These are phyloP conservation scores for Sinotaia quadrata DNA, from an alignment of 2,888 invertebrate species.

Conservation along the genomic window DNA sequence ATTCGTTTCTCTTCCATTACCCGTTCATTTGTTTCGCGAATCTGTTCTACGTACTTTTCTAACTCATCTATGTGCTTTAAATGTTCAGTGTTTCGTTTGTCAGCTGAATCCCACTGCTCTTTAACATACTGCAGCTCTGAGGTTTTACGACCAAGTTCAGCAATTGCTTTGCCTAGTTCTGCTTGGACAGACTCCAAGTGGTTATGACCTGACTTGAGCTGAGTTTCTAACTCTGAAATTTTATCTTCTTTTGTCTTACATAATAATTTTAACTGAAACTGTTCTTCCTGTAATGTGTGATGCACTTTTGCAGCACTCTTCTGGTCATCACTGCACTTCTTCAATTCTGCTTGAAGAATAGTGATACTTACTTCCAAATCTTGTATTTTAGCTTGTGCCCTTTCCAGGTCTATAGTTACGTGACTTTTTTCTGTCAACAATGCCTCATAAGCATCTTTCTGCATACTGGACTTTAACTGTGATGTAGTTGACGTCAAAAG, in stretches of 20 bases:
- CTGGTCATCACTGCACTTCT: constrained; percentile 1
- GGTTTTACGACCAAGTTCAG: constrained; percentile 37
- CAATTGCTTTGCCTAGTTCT: constrained; percentile 35
- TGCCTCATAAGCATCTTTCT: no score
- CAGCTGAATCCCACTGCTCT: constrained; percentile 26
- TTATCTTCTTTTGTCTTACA: constrained; percentile 22
- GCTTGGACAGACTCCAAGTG: constrained; percentile 37
- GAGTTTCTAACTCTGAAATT: constrained; percentile 29
- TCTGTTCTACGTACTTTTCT: constrained; percentile 22
- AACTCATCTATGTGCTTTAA: constrained; percentile 24
- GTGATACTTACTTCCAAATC: no score
- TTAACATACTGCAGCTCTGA: constrained; percentile 35
- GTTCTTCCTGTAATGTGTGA: no score
- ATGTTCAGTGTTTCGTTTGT: constrained; percentile 14
- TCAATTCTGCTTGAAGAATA: no score
- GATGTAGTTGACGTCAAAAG: no score
- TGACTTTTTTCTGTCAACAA: no score
- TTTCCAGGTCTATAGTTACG: no score
- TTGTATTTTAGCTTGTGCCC: no score
- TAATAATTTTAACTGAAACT: constrained; percentile 9
- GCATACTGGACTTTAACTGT: no score
- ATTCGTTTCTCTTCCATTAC: constrained; percentile 38
- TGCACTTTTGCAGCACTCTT: background rate
- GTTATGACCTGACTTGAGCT: constrained; percentile 37
- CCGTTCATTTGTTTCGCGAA: constrained; percentile 34